A percentile compares a stretch with the other conserved stretches of the same genome.
Conservation (phyloP, 2,113 vertebrate genomes). For the Gymnorhina tibicen region DNA sequence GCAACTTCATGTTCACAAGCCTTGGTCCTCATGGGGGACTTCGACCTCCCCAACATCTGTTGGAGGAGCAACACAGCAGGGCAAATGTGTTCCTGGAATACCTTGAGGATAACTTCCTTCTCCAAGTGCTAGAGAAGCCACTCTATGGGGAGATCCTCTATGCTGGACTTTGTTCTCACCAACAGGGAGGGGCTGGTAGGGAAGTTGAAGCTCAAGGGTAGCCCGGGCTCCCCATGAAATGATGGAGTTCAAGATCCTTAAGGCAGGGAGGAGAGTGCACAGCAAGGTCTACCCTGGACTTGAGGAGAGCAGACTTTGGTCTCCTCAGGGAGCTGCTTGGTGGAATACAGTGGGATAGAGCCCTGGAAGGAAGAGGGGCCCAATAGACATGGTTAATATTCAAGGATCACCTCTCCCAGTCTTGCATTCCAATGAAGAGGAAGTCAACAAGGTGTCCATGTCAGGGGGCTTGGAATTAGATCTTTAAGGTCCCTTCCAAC, state of each 20-base stretch:
- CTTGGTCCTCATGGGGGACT: not conserved
- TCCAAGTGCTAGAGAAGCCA: not conserved
- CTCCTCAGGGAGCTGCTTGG: not conserved
- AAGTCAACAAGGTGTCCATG: too few species aligned
- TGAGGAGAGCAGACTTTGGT: not conserved
- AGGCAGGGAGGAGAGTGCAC: not conserved
- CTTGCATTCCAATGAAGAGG: not conserved
- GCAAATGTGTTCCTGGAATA: not conserved
- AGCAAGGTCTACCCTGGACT: not conserved
- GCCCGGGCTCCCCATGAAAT: not conserved
- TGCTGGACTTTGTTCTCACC: not conserved
- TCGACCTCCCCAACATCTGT: not conserved
- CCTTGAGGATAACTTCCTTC: not conserved
- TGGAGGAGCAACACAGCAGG: not conserved
- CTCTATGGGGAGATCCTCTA: accelerated
- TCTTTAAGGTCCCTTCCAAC: not conserved
- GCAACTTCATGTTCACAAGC: not conserved
- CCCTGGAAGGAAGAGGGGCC: not conserved
- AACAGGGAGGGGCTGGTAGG: not conserved
- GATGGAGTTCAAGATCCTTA: not conserved
- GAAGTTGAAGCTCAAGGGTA: not conserved
- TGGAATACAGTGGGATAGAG: not conserved
- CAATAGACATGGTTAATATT: not conserved
- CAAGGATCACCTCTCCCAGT: not conserved
- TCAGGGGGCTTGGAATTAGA: not conserved